Base-by-base conservation (phyloP, 2,888 invertebrate genomes). In the Agrochola lota region DNA sequence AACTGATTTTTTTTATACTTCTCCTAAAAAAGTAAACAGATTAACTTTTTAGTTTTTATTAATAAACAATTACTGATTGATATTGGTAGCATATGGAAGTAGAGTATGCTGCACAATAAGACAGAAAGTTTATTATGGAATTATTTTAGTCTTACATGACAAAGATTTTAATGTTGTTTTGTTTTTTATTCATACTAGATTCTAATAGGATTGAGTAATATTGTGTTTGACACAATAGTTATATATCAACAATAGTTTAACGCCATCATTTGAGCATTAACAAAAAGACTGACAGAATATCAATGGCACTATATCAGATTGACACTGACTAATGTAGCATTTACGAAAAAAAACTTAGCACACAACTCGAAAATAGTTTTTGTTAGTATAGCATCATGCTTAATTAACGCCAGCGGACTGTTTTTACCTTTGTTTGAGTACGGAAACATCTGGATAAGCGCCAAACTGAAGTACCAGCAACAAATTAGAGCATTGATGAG, bases 381-480 rank as follows among this genome's bases (percentile, higher is more conserved):
- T 85, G 82, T 85, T 87, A 86, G 83, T 74, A 70, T 46, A 85
- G 78, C 77, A 86, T 83, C 89, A 90, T 90, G 89, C 87, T 77
- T 82, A 85, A 88, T 83, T 88, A 88, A 86, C 89, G 87, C 90
- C 88, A 88, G 85, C 84, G 64, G 78, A 77, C 84, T 80, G 88
- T 83, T 90, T 91, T 92, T 93, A 93, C 93, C 92, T 93, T 91
- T 88, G 80, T 85, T 86, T 85, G 86, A 87, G 74, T 83, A 88
- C 87, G 86, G 83, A 86, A 88, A 88, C 83, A 86, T 84, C 92
- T 93, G 93, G 93, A 93, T 83, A 87, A 84, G 87, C 90, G 93
- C 93, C 93, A 94, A 93, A 84, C 90, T 87, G 88, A 83, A 86
- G 87, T 89, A 87, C 85, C 88, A 88, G 85, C 87, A 88, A 88